Percentiles rank a stretch among this genome's conserved stretches.
These are phyloP conservation scores for Malurus melanocephalus DNA, from an alignment of 2,113 vertebrate genomes.

Conservation along the genomic window DNA sequence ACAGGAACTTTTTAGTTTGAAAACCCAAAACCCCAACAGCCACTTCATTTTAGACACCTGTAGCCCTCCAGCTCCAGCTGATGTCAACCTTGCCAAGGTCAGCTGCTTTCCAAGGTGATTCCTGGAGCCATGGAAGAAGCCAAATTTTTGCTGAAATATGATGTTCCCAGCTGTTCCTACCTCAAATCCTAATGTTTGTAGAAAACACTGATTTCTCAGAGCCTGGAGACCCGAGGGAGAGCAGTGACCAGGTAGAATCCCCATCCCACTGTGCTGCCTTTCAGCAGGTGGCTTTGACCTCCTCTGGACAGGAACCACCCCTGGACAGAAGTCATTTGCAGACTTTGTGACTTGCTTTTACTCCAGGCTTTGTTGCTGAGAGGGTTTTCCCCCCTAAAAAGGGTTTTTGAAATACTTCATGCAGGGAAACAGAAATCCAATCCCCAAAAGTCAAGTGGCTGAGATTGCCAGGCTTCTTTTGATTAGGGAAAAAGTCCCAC, in stretches of 20 bases:
- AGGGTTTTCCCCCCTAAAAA: not conserved
- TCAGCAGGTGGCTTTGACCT: not conserved
- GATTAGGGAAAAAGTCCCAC: not conserved
- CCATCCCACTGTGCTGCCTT: not conserved
- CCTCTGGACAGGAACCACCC: no score
- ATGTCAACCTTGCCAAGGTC: not conserved
- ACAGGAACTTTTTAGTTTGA: not conserved
- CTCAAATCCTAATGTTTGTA: not conserved
- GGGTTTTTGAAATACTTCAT: not conserved
- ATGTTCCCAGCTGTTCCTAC: not conserved
- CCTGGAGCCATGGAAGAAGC: not conserved
- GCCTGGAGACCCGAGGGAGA: not conserved
- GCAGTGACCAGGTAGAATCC: not conserved
- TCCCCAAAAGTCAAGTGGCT: not conserved
- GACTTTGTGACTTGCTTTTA: not conserved
- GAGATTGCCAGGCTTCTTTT: not conserved
- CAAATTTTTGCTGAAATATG: not conserved
- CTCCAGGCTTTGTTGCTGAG: not conserved
- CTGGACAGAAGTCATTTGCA: not conserved
- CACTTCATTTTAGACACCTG: not conserved
- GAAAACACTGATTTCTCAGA: not conserved
- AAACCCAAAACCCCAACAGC: not conserved
- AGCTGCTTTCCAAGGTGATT: rapidly evolving
- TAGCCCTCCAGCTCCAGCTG: not conserved
- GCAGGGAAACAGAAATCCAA: not conserved